Evolutionary conservation across 2,888 invertebrate species (phyloP).

Genomic region (Nematopogon swammerdamellus): DNA sequence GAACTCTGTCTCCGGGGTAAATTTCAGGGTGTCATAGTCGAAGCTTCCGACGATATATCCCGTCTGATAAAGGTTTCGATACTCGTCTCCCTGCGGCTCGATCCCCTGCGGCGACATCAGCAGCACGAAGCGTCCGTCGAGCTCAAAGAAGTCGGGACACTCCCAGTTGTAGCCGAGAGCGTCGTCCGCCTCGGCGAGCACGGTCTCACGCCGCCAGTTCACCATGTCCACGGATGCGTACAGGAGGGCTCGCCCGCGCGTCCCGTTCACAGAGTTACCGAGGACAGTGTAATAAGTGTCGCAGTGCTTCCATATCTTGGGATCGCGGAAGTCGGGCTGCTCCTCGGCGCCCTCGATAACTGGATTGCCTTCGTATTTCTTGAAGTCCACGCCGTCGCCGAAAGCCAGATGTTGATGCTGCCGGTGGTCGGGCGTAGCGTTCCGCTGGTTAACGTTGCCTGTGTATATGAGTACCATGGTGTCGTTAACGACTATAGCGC

Average conservation of each 20-base stretch:
- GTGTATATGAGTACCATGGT: constrained; percentile 36
- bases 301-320: constrained; percentile 41
- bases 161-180: constrained; percentile 44
- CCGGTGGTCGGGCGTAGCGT: constrained; percentile 21
- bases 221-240: constrained; percentile 30
- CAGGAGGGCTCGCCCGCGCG: constrained; percentile 28
- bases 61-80: constrained; percentile 32
- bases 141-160: constrained; percentile 47
- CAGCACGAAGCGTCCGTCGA: constrained; percentile 29
- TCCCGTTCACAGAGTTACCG: constrained; percentile 32
- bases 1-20: constrained; percentile 24
- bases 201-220: constrained; percentile 25
- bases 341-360: constrained; percentile 23
- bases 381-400: constrained; percentile 26
- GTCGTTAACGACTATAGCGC: constrained; percentile 32
- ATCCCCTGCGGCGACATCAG: constrained; percentile 44
- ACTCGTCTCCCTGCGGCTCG: constrained; percentile 26
- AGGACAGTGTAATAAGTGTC: constrained; percentile 38
- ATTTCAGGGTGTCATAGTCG: constrained; percentile 23
- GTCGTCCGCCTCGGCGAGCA: constrained; percentile 29
- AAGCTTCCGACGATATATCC: constrained; percentile 43
- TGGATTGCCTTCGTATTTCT: constrained; percentile 31
- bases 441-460: constrained; percentile 27
- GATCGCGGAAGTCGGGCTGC: constrained; percentile 43
- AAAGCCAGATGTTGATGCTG: constrained; percentile 31